Percentiles rank a stretch among this genome's conserved stretches.
These are phyloP conservation scores for Hexactinellida sp. DNA, from an alignment of 37 sponge, comb jelly and placozoan genomes.

Conservation along the genomic window DNA sequence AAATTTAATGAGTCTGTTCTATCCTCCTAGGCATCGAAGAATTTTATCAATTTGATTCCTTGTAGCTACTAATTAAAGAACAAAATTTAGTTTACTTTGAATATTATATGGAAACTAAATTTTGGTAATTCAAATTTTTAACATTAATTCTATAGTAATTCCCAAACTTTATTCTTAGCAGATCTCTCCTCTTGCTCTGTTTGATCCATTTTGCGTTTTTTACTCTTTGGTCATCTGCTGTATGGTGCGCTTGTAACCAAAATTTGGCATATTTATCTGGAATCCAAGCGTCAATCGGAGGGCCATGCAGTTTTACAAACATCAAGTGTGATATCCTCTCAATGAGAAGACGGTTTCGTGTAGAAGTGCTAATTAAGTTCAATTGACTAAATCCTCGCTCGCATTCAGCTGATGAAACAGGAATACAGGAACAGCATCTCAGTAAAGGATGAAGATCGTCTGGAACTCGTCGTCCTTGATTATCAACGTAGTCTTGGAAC, in stretches of 20 bases:
- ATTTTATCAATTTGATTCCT: not conserved
- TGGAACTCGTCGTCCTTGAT: slow-evolving; percentile 11
- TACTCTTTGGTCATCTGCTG: not conserved
- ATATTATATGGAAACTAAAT: not conserved
- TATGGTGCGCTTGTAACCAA: not conserved
- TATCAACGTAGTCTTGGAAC: not conserved
- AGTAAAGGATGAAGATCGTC: slow-evolving; percentile 7
- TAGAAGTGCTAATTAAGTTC: slow-evolving; percentile 3
- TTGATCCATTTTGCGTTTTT: not conserved
- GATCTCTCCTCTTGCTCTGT: not conserved
- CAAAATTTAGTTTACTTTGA: not conserved
- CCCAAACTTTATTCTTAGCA: not conserved
- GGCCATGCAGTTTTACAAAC: not conserved
- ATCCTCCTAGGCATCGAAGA: not conserved
- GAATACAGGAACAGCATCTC: slow-evolving; percentile 16
- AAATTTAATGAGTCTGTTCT: not conserved
- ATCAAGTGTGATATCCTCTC: not conserved
- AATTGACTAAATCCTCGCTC: not conserved
- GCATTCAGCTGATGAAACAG: slow-evolving; percentile 13
- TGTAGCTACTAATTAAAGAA: not conserved
- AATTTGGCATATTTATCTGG: slow-evolving; percentile 15
- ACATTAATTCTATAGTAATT: not conserved
- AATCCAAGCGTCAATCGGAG: not conserved
- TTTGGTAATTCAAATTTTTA: not conserved
- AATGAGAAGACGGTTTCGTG: not conserved